A percentile compares a stretch with the other conserved stretches of the same genome.
phyloP scores from a whole-genome alignment of 2,888 invertebrate species.

The Caenorhabditis sulstoni region DNA sequence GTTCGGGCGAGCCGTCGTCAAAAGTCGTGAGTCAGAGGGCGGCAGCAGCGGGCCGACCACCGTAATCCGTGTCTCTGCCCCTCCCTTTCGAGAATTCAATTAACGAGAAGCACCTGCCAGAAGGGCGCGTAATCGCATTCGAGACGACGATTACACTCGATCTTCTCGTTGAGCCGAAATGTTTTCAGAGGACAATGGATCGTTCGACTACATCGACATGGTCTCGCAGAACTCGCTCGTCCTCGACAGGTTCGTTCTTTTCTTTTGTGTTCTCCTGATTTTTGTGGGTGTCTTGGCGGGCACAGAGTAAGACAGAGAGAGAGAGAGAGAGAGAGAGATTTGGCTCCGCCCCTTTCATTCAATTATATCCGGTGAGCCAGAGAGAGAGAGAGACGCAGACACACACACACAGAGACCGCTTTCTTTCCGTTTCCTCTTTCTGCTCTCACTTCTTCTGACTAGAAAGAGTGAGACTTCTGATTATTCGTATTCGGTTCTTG shows the following conservation, averaged over 20 bases:
- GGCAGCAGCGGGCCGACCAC: too few relatives aligned
- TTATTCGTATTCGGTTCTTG: not conserved
- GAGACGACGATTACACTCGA: too few relatives aligned
- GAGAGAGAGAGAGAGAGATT: too few relatives aligned
- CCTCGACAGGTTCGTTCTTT: conserved; percentile 24
- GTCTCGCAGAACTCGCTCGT: conserved; percentile 43
- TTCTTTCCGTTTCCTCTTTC: conserved; percentile 8
- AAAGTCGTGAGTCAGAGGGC: conserved; percentile 44
- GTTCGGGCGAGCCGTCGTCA: conserved; percentile 11
- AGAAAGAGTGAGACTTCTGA: conserved; percentile 2
- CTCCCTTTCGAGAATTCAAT: not conserved
- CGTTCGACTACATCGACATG: conserved; percentile 60
- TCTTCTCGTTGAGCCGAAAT: conserved; percentile 4
- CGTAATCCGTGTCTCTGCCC: too few relatives aligned
- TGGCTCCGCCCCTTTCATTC: conserved; percentile 42
- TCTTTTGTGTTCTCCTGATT: too few relatives aligned
- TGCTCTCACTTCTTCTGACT: not conserved
- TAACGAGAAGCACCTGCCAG: conserved; percentile 34
- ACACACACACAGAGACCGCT: conserved; percentile 15
- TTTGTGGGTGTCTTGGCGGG: too few relatives aligned
- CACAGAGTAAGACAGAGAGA: too few relatives aligned
- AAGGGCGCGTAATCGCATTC: too few relatives aligned
- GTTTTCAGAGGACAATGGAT: conserved; percentile 49
- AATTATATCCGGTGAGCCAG: conserved; percentile 24
- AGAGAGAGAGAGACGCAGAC: conserved; percentile 10